Base-by-base conservation (phyloP, 1,140 invertebrate genomes). In the Trichonephila inaurata region DNA sequence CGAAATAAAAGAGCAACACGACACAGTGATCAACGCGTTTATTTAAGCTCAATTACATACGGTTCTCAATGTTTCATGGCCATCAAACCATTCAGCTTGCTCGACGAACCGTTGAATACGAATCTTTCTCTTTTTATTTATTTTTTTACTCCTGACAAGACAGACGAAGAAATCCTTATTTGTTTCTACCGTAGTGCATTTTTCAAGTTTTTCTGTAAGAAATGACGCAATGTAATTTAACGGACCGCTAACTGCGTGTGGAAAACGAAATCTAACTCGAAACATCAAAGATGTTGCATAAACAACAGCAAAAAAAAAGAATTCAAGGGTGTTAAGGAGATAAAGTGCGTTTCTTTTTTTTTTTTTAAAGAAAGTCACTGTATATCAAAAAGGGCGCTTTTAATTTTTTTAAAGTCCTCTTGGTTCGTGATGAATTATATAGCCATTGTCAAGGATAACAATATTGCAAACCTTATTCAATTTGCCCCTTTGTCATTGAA, bases 31-130 rank as follows among this genome's bases (percentile, higher is more conserved):
- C 21, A 33, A 33, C 24, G 72, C 72, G n/a, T 83, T 83, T 83
- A 83, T 58, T 51, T 60, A 60, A 83, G 82, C 82, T 60, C 82
- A 83, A 83, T 83, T 83, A 83, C 82, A 83, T 58, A 33, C 72
- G 19, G 33, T 24, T 77, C 72, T 28, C 14, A 14, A 28, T 28
- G 69, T n/a, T 62, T 51, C 87, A 89, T 89, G 87, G 87, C 16
- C 87, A 72, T 72, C 40, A 28, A 19, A 72, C 62, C 64, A 89
- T 89, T 89, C 62, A 69, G 8, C 21, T 24, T 69, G 64, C 21
- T 89, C 87, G 62, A 24, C 87, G 33, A 33, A 89, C 87, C 87
- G 64, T 72, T 12, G 82, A 69, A 28, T 3, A 62, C 61, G 61
- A 14, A 28, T 12, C 24, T 69, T 69, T 69, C n/a, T 24, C n/a